A percentile compares a stretch with the other conserved stretches of the same genome.
Conservation (phyloP, 92 coral and sea anemone species). For the Heteractis magnifica region DNA sequence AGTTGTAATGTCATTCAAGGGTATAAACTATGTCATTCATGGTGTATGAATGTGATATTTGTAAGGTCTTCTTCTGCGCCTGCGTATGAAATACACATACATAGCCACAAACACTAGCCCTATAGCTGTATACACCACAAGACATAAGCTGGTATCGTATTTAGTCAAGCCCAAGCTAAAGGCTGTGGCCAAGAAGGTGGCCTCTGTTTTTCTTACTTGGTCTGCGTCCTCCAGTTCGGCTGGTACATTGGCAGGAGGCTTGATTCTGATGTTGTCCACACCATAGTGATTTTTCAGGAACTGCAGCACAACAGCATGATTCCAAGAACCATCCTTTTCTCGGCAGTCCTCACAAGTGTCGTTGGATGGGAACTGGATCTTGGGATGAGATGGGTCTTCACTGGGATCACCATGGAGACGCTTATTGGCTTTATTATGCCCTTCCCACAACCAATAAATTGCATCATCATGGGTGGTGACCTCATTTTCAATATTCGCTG, state of each 20-base stretch:
- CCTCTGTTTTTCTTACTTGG: conserved; percentile 70
- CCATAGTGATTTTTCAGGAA: conserved; percentile 92
- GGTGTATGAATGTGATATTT: conserved; percentile 83
- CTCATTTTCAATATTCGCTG: conserved; percentile 64
- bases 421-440: conserved; percentile 87
- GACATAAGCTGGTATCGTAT: conserved; percentile 89
- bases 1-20: not conserved
- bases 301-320: conserved; percentile 63
- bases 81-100: conserved; percentile 86
- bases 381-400: conserved; percentile 84
- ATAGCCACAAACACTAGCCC: conserved; percentile 72
- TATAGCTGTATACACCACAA: conserved; percentile 78
- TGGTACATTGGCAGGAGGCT: conserved; percentile 39
- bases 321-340: conserved; percentile 55
- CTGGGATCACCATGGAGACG: conserved; percentile 85
- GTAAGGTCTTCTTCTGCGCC: conserved; percentile 60
- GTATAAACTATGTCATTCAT: conserved; percentile 9
- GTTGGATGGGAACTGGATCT: conserved; percentile 82
- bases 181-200: conserved; percentile 40
- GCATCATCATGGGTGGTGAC: conserved; percentile 77
- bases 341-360: conserved; percentile 77
- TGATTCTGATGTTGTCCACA: conserved; percentile 78
- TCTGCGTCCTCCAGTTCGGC: conserved; percentile 82
- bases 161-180: conserved; percentile 66
- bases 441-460: conserved; percentile 91